A percentile compares a stretch with the other conserved stretches of the same genome.
These are phyloP conservation scores for Morone saxatilis DNA, from an alignment of 2,113 vertebrate species.

Conservation along the genomic window DNA sequence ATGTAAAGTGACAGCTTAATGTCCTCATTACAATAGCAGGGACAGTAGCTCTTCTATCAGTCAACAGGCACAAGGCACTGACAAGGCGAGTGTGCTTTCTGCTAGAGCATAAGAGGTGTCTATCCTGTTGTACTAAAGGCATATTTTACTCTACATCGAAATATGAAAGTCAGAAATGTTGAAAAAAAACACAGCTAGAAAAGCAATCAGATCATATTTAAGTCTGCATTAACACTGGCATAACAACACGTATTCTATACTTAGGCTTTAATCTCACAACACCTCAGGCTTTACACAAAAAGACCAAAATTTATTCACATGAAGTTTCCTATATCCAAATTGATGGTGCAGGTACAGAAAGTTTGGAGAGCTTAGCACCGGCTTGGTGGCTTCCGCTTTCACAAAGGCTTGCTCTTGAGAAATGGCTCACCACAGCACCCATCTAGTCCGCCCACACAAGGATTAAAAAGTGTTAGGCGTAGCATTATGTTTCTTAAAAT, in stretches of 20 bases:
- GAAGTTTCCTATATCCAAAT: constrained; percentile 1
- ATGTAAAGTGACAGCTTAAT: constrained; percentile 48
- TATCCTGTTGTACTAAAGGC: neutral
- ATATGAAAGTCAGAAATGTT: neutral
- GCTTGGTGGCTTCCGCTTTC: constrained; percentile 40
- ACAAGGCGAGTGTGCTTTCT: neutral
- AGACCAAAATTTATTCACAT: constrained; percentile 3
- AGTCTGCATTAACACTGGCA: neutral
- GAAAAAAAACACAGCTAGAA: neutral
- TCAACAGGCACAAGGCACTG: constrained; percentile 15
- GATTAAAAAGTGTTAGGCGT: constrained; percentile 55
- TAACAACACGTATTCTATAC: neutral
- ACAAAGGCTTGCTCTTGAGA: constrained; percentile 31
- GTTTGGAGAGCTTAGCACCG: constrained; percentile 25
- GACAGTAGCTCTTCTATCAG: constrained; percentile 26
- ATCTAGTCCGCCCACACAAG: constrained; percentile 44
- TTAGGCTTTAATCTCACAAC: neutral
- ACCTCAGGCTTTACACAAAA: neutral
- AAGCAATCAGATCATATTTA: neutral
- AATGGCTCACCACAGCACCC: constrained; percentile 33
- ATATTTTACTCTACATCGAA: neutral
- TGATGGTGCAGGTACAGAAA: constrained; percentile 12
- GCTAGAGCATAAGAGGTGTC: too few species aligned
- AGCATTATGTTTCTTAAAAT: constrained; percentile 60
- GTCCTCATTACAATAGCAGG: constrained; percentile 39